A percentile compares a stretch with the other conserved stretches of the same genome.
These are phyloP conservation scores for Lordiphosa stackelbergi DNA, from an alignment of 1,140 invertebrate species.

Conservation along the genomic window DNA sequence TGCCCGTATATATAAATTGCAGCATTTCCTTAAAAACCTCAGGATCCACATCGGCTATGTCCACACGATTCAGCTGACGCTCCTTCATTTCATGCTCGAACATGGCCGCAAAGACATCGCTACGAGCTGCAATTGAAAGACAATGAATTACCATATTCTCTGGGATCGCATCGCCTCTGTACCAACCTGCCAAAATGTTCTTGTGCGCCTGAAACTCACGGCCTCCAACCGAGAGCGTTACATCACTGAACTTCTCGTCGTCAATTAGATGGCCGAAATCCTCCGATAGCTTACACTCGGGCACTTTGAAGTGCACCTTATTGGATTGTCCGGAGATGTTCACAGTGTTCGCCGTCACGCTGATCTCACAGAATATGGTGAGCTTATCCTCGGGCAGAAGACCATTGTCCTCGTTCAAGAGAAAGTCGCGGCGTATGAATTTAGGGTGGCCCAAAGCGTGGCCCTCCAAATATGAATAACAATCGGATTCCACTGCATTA, in stretches of 20 bases:
- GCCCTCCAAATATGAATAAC: conserved; percentile 91
- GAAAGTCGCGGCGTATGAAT: conserved; percentile 86
- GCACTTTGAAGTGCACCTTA: too few species aligned
- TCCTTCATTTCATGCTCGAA: conserved; percentile 99
- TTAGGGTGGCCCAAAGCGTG: conserved; percentile 99
- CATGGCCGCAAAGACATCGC: conserved; percentile 98
- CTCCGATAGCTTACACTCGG: too few species aligned
- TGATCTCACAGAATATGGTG: too few species aligned
- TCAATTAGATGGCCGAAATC: too few species aligned
- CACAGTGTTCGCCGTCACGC: too few species aligned
- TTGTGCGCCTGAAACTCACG: conserved; percentile 98
- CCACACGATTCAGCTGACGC: conserved; percentile 95
- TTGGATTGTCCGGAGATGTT: too few species aligned
- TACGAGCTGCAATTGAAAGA: conserved; percentile 84
- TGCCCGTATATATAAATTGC: conserved; percentile 80
- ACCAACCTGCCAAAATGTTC: conserved; percentile 93
- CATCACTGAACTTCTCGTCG: too few species aligned
- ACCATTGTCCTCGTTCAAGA: too few species aligned
- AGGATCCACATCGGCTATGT: conserved; percentile 97
- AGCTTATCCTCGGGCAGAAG: too few species aligned
- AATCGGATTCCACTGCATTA: too few species aligned
- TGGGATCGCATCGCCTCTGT: too few species aligned
- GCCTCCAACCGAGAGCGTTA: conserved; percentile 55
- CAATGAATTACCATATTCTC: neutral
- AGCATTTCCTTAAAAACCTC: conserved; percentile 98